Evolutionary conservation across 2,888 invertebrate species (phyloP), one percentile per base, ranked within the genome.

Genomic region (Nemurella pictetii): DNA sequence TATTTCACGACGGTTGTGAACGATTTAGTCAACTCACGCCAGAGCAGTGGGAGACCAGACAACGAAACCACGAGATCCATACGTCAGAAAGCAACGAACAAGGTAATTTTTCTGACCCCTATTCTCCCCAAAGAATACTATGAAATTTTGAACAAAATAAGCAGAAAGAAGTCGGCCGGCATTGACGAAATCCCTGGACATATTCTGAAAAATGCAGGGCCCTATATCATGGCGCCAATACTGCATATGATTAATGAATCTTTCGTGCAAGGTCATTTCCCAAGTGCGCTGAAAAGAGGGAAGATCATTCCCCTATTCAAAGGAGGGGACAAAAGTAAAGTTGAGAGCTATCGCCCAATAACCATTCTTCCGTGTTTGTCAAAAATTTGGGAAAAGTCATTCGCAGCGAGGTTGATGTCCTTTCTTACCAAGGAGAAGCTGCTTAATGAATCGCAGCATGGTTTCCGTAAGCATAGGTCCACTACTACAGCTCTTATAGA

Each of bases 131-230:
- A 32, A 32, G 32, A 32, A 32, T 5, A n/a, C n/a, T n/a, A n/a
- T n/a, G n/a, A n/a, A n/a, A n/a, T n/a, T 74, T 29, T 81, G 4
- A 4, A 29, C 28, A 27, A 85, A 5, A 36, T 83, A 80, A 83
- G n/a, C n/a, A n/a, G n/a, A n/a, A n/a, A n/a, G n/a, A n/a, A n/a
- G n/a, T n/a, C n/a, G n/a, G n/a, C n/a, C 84, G 83, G 73, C 0
- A 86, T 86, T 84, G 83, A 87, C 25, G n/a, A 32, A 12, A 84
- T 77, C 12, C 77, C 77, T 4, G 20, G 77, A 12, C 26, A 28
- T n/a, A 77, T 77, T 5, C 26, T 77, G 28, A 77, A 77, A 27
- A 26, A 27, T 77, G 26, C 27, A 15, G 77, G 15, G 5, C 5
- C 74, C 12, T 27, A 77, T 77, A 28, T 77, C 12, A 26, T 25